A percentile compares a stretch with the other conserved stretches of the same genome.
Evolutionary conservation across 2,888 invertebrate genomes (phyloP).

Genomic region (Autographa pulchrina): DNA sequence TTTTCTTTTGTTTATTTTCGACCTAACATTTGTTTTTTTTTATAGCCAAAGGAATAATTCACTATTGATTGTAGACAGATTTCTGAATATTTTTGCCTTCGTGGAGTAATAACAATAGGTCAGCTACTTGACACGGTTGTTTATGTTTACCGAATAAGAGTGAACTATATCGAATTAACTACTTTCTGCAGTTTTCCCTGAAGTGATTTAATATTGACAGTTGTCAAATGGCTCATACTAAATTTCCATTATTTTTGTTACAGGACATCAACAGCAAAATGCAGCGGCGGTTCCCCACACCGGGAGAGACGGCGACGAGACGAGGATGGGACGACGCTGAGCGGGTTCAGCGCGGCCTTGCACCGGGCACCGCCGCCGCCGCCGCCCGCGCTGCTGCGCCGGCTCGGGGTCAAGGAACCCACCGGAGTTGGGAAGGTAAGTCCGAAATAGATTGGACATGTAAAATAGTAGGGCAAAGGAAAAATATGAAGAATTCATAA

Average conservation of each 20-base stretch:
- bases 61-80: neutral
- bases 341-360: constrained; percentile 92
- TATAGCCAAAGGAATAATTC: neutral
- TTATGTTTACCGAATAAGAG: too few relatives aligned
- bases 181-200: too few relatives aligned
- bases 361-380: constrained; percentile 93
- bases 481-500: too few relatives aligned
- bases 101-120: too few relatives aligned
- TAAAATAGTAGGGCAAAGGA: neutral
- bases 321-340: constrained; percentile 85
- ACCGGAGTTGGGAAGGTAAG: constrained; percentile 95
- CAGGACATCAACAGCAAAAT: constrained; percentile 90
- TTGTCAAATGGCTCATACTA: neutral
- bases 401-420: constrained; percentile 93
- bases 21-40: too few relatives aligned
- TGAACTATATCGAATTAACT: too few relatives aligned
- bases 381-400: constrained; percentile 93
- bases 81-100: too few relatives aligned
- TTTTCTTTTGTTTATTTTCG: neutral
- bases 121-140: too few relatives aligned
- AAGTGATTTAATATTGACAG: too few relatives aligned
- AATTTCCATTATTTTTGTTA: constrained; percentile 49
- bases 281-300: constrained; percentile 90
- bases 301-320: constrained; percentile 90
- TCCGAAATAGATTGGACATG: constrained; percentile 5